Evolutionary conservation across 2,797 vertebrate species (phyloP), one percentile per base, ranked within the genome.

Genomic region (Telmatherina bonti): DNA sequence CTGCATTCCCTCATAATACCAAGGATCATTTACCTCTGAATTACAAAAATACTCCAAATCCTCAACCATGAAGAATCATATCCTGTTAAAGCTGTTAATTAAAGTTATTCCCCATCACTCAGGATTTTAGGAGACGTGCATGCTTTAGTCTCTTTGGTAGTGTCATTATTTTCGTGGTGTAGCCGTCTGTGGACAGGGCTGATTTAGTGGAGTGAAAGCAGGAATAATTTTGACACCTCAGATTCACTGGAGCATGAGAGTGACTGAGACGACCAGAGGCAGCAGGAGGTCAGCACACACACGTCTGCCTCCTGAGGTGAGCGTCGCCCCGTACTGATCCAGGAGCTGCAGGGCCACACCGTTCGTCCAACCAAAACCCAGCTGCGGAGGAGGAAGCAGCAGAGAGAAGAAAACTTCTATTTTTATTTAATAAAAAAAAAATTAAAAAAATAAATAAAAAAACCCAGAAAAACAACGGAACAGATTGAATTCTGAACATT

Each of bases 361-460:
- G 10, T 92, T 95, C 63, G 93, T 96, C 96, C 96, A 96, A 38
- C 95, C 95, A 38, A 96, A 96, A 1, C 95, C 95, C 78, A 96
- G 87, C 95, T 96, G 71, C 47, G 84, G 67, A 36, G 41, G 62
- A 43, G 12, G 20, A 36, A 54, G 69, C 7, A 81, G 16, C 51
- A 64, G 1, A 13, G 36, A 65, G 41, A n/a, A n/a, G n/a, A n/a
- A n/a, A n/a, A n/a, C n/a, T n/a, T n/a, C n/a, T n/a, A n/a, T n/a
- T n/a, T n/a, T n/a, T n/a, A n/a, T n/a, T n/a, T n/a, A n/a, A n/a
- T n/a, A n/a, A n/a, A n/a, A n/a, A n/a, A n/a, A n/a, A n/a, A n/a
- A n/a, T n/a, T n/a, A n/a, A n/a, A n/a, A n/a, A n/a, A n/a, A n/a
- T n/a, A n/a, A n/a, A n/a, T 24, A 12, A 49, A 13, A 20, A 69